Evolutionary conservation across 2,888 invertebrate species (phyloP).

Genomic region (Leptopilina myrica): DNA sequence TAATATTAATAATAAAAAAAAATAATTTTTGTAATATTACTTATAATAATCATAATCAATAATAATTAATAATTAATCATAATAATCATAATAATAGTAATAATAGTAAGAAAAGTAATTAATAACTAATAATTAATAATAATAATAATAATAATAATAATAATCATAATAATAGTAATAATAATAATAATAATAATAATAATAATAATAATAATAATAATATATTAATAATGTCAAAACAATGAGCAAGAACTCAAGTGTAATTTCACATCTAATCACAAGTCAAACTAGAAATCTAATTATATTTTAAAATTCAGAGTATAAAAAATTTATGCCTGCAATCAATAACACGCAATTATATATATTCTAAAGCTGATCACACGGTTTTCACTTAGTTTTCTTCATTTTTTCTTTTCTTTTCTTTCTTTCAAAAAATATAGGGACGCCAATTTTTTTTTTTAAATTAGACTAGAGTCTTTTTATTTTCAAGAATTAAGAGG

Average conservation of each 20-base stretch:
- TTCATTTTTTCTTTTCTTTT: slow-evolving; percentile 1
- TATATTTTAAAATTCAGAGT: slow-evolving; percentile 24
- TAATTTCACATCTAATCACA: slow-evolving; percentile 27
- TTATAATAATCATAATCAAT: too few relatives aligned
- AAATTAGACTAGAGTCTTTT: slow-evolving; percentile 12
- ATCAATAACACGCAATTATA: slow-evolving; percentile 31
- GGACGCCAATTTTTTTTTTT: neutral
- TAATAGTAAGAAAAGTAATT: neutral
- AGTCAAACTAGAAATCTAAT: slow-evolving; percentile 8
- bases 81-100: too few relatives aligned
- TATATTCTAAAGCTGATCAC: slow-evolving; percentile 9
- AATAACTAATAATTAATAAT: neutral
- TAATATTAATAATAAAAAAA: too few relatives aligned
- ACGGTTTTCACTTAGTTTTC: slow-evolving; percentile 30
- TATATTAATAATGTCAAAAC: neutral
- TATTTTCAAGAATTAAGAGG: neutral
- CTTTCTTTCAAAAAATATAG: slow-evolving; percentile 16
- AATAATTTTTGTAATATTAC: too few relatives aligned
- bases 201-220: neutral
- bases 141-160: neutral
- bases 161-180: neutral
- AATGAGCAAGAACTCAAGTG: neutral
- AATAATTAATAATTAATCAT: too few relatives aligned
- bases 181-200: neutral
- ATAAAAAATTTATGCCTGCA: slow-evolving; percentile 33